Base-by-base conservation (phyloP, 2,888 invertebrate species). In the Apamea anceps region DNA sequence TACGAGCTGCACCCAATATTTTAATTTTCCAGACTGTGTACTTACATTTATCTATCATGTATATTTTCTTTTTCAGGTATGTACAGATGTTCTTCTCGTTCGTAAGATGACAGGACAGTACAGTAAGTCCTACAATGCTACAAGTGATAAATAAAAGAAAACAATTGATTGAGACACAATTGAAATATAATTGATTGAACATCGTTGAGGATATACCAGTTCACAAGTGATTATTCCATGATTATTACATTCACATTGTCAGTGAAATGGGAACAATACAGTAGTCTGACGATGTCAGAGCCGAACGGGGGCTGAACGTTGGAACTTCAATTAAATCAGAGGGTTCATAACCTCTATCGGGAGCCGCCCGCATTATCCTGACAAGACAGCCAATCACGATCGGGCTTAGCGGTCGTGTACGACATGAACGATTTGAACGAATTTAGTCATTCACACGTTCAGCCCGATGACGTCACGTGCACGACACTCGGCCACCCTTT, bases 291-390 rank as follows among this genome's bases (percentile, higher is more conserved):
- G 86, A 87, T 88, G 89, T 89, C 85, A 85, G 76, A 77, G 73
- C 66, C 73, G 76, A 82, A 82, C 84, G 90, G 89, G 90, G 92
- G 91, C 91, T 91, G 92, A 80, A 84, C 86, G 80, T 92, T 94
- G 94, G 94, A 94, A 94, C 93, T 95, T 95, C 96, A 95, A 96
- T 96, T 95, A 96, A 96, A 95, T 94, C 96, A 93, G 94, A 93
- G 94, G 94, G 95, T 94, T 94, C 95, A 94, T 94, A 95, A 94
- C 94, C 93, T 94, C 92, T 89, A 92, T 91, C 88, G 91, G 90
- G 85, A 83, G 92, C 95, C 96, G 92, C 96, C 96, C 96, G 96
- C 95, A 96, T 96, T 93, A 94, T 93, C 90, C 92, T 91, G 92
- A 92, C 93, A 93, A 90, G 91, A 91, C 92, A 93, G 91, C 95